Base-by-base conservation (phyloP, 2,113 vertebrate species). In the Otus sunia region DNA sequence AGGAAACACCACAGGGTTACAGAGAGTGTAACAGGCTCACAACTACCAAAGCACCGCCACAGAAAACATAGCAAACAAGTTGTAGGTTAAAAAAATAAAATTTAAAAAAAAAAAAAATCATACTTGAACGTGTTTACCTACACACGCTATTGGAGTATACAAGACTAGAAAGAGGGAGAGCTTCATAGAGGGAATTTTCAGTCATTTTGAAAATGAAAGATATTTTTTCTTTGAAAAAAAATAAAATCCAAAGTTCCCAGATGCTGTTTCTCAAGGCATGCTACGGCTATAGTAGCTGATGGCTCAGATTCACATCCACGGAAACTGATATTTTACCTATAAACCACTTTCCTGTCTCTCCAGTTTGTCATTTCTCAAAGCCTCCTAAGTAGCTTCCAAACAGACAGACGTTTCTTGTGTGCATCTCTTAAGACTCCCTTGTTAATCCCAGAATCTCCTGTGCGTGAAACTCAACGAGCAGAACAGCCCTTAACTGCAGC, bases 171-270 rank as follows among this genome's bases (percentile, higher is more conserved):
- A 47, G 71, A 73, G 19, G 4, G 45, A 90, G n/a, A 90, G 62
- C 18, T 94, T 94, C 30, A 32, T 36, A 55, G 3, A 85, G 49
- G 74, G 87, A 73, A 82, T 76, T 93, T 88, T 53, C 87, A 93
- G 81, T 82, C 66, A 85, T 82, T 93, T 52, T 72, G 66, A 93
- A 95, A 88, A 91, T 18, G 36, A 91, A 94, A 74, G 56, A 6
- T 26, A 9, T 25, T 79, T 93, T 91, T 93, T 73, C 22, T 62
- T 73, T 82, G 27, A 22, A 80, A 85, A 86, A 92, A 75, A 58
- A 32, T 4, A 79, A 53, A 50, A 56, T 66, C 29, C 23, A 67
- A 84, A 94, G 78, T 69, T 85, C 87, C 78, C 85, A 88, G 85
- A 82, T 49, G 66, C 71, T 82, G 52, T 41, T 76, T 74, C 60